phyloP scores from a whole-genome alignment of 2,888 invertebrate genomes.

The Cephus pygmeus region DNA sequence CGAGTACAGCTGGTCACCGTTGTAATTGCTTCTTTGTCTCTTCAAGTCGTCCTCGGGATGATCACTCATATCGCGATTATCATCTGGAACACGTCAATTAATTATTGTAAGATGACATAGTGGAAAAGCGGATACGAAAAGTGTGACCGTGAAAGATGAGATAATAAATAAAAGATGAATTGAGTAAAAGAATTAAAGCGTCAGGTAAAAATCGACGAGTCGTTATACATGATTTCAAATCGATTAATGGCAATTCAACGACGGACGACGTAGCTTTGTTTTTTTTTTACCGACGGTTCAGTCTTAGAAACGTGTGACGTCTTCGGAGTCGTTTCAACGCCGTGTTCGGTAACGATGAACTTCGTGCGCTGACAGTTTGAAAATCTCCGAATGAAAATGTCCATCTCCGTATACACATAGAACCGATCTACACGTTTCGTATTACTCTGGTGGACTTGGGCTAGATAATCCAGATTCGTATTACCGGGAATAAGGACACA shows the following conservation, averaged over 20 bases:
- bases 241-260: neutral
- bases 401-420: neutral
- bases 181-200: neutral
- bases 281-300: neutral
- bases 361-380: slow-evolving; percentile 7
- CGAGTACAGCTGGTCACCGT: slow-evolving; percentile 89
- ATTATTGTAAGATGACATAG: neutral
- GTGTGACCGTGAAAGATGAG: neutral
- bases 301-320: neutral
- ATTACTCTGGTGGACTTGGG: neutral
- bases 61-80: slow-evolving; percentile 88
- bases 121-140: neutral
- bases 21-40: slow-evolving; percentile 87
- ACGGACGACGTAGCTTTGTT: neutral
- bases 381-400: slow-evolving; percentile 11
- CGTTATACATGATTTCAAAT: neutral
- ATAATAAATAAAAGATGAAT: slow-evolving; percentile 49
- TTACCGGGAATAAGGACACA: slow-evolving; percentile 50
- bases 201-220: neutral
- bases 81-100: slow-evolving; percentile 71
- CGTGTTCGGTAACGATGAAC: slow-evolving; percentile 17
- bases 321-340: slow-evolving; percentile 13
- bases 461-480: neutral
- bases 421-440: neutral
- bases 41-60: slow-evolving; percentile 90